phyloP scores from a whole-genome alignment of 2,113 vertebrate species.

The Circaetus gallicus region DNA sequence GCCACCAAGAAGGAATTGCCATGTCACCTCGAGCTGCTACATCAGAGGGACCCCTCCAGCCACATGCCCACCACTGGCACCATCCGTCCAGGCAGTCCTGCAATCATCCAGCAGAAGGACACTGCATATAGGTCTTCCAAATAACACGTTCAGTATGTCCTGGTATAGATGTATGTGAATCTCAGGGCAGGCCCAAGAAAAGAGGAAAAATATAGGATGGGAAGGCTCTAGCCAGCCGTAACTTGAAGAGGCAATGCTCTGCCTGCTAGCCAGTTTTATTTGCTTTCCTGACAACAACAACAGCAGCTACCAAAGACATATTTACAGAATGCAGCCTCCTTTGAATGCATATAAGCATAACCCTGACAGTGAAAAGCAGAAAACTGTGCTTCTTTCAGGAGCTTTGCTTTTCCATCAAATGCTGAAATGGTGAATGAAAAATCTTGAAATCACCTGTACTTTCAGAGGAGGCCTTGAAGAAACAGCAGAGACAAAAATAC shows the following conservation, averaged over 20 bases:
- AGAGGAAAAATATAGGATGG: not conserved
- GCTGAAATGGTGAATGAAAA: not conserved
- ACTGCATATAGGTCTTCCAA: not conserved
- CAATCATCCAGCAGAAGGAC: not conserved
- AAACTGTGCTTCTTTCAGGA: not conserved
- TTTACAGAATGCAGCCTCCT: no score
- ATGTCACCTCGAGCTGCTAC: not conserved
- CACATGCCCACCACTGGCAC: fast-evolving
- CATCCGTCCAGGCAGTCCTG: fast-evolving
- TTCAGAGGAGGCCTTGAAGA: not conserved
- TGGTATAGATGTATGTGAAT: not conserved
- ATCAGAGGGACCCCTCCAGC: not conserved
- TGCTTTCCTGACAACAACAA: not conserved
- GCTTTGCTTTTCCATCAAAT: not conserved
- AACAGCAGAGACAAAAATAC: not conserved
- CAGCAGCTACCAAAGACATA: no score
- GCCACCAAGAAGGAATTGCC: not conserved
- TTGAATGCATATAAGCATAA: no score
- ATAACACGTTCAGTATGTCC: not conserved
- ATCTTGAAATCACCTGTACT: not conserved
- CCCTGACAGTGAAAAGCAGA: not conserved
- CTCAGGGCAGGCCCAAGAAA: not conserved
- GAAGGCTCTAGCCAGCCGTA: not conserved
- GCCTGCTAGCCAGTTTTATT: not conserved
- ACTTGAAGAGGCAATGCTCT: not conserved